Percentiles rank a stretch among this genome's conserved stretches.
Evolutionary conservation across 1,140 invertebrate species (phyloP).

Genomic region (Polypedilum vanderplanki): DNA sequence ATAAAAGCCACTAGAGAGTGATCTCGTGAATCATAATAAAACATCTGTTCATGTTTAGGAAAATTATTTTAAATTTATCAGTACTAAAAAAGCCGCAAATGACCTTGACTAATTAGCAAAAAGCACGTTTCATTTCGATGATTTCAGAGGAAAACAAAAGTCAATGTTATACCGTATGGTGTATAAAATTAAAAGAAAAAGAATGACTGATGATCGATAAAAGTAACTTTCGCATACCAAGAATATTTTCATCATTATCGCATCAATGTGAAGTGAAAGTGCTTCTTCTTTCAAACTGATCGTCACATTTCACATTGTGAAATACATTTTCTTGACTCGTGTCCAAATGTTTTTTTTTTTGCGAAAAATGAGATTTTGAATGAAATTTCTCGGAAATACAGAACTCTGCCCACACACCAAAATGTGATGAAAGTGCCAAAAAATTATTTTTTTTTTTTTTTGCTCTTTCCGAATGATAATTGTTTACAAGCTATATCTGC

Average conservation of each 20-base stretch:
- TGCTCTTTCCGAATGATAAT: background rate
- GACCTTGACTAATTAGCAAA: background rate
- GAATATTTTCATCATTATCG: slow-evolving; percentile 2
- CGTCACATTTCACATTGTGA: background rate
- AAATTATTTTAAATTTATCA: background rate
- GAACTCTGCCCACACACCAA: background rate
- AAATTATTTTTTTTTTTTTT: background rate
- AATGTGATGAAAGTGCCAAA: background rate
- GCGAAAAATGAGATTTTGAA: slow-evolving; percentile 4
- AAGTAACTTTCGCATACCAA: background rate
- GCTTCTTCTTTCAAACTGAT: background rate
- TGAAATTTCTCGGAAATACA: slow-evolving; percentile 18
- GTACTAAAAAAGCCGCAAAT: background rate
- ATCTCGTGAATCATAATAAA: background rate
- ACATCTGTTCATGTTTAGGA: background rate
- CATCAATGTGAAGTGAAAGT: background rate
- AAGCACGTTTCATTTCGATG: background rate
- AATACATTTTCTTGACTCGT: background rate
- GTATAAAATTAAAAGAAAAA: background rate
- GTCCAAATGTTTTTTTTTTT: background rate
- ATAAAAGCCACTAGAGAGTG: background rate
- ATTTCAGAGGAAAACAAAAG: background rate
- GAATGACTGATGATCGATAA: background rate
- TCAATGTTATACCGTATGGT: background rate
- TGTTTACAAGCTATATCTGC: background rate